Percentiles rank a stretch among this genome's conserved stretches.
Conservation (phyloP, 2,113 vertebrate genomes). For the Pollachius pollachius region DNA sequence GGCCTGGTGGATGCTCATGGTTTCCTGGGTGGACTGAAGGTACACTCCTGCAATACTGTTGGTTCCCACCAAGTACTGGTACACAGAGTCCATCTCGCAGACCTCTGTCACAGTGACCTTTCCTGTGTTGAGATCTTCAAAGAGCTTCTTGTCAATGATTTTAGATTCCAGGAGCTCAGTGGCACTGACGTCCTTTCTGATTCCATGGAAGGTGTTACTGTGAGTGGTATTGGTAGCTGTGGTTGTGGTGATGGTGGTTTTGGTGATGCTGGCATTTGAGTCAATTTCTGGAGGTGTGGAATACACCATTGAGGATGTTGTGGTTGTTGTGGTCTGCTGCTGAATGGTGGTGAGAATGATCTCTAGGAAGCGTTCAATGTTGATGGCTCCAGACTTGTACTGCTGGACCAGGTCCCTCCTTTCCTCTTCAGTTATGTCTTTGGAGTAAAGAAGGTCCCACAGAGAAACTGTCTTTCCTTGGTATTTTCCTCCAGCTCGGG, state of each 20-base stretch:
- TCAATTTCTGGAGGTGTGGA: conserved; percentile 48
- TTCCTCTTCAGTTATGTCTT: conserved; percentile 69
- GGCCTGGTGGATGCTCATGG: conserved; percentile 78
- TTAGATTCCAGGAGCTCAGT: conserved; percentile 68
- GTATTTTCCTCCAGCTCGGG: conserved; percentile 69
- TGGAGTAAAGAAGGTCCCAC: conserved; percentile 79
- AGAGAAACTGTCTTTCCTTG: conserved; percentile 62
- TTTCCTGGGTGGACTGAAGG: conserved; percentile 70
- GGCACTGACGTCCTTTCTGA: conserved; percentile 71
- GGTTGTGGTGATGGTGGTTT: conserved; percentile 72
- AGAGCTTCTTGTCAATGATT: conserved; percentile 65
- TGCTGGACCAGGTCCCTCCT: conserved; percentile 67
- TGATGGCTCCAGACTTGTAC: conserved; percentile 62
- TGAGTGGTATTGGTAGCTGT: conserved; percentile 51
- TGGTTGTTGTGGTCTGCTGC: conserved; percentile 18
- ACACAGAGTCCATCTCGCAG: conserved; percentile 66
- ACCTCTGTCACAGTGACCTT: conserved; percentile 61
- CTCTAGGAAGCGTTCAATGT: conserved; percentile 55
- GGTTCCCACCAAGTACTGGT: conserved; percentile 69
- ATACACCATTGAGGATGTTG: conserved; percentile 5
- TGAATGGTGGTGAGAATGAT: conserved; percentile 59
- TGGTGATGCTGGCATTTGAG: conserved; percentile 65
- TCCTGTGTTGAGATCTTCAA: conserved; percentile 66
- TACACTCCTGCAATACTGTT: conserved; percentile 77
- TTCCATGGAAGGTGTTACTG: conserved; percentile 65